Evolutionary conservation across 2,888 invertebrate genomes (phyloP), one percentile per base, ranked within the genome.

Genomic region (Diloba caeruleocephala): DNA sequence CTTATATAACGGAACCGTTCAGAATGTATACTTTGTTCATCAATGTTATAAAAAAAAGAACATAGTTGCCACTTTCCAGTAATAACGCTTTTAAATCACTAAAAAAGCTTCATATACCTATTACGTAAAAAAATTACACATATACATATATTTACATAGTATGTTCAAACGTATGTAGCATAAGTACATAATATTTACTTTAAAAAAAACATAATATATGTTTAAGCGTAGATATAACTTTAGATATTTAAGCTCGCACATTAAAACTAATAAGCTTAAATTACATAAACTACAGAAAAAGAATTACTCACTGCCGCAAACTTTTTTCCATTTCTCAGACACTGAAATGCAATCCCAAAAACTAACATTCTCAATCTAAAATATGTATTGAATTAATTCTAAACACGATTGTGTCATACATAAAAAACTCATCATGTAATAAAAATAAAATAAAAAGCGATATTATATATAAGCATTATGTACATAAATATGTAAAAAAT

Each of bases 281-380:
- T 81, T 84, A 87, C 68, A 72, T 60, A 69, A 79, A 88, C 85
- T 85, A 88, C 81, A 49, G 54, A 82, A 73, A 81, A 79, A 82
- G 55, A 45, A 80, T 89, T 91, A 93, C 92, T 93, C 88, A 93
- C 93, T 92, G 86, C 92, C 92, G 89, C 88, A 92, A 79, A 92
- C 82, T 89, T 89, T 91, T 91, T 92, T 92, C 91, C 91, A 90
- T 84, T 92, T 92, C 68, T 92, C 92, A 87, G 92, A 90, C 89
- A 89, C 91, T 92, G 92, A 91, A 92, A 92, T 87, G 85, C 89
- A 90, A 91, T 88, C 78, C 80, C 84, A 91, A 87, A 88, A 79
- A 78, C 92, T 91, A 91, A 87, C 89, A 90, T 89, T 90, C 87
- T 88, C 86, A 87, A 71, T 77, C 72, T 71, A 79, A 75, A 70